Evolutionary conservation across 2,888 invertebrate species (phyloP).

Genomic region (Drosophila ustulata): DNA sequence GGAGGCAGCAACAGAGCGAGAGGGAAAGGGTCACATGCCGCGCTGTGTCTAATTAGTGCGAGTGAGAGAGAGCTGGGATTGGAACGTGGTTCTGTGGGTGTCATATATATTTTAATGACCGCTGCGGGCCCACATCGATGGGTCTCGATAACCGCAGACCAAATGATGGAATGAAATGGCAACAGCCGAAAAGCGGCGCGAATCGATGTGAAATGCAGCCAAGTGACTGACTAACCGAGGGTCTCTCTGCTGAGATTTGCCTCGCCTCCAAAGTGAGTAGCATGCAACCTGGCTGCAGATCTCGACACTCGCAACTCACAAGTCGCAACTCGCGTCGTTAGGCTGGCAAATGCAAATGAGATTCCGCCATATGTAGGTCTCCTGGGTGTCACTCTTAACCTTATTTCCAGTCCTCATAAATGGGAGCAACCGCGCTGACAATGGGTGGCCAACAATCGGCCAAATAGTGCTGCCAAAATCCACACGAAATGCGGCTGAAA

Average conservation of each 20-base stretch:
- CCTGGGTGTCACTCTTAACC: constrained; percentile 80
- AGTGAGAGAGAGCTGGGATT: constrained; percentile 21
- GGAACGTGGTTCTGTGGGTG: constrained; percentile 67
- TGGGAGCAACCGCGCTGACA: constrained; percentile 59
- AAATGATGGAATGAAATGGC: constrained; percentile 65
- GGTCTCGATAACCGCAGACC: constrained; percentile 58
- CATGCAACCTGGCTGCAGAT: constrained; percentile 28
- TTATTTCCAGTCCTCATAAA: constrained; percentile 72
- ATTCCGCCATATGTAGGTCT: constrained; percentile 75
- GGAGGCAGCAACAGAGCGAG: constrained; percentile 33
- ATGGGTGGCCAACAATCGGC: constrained; percentile 20
- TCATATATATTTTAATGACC: constrained; percentile 78
- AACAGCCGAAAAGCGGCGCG: constrained; percentile 65
- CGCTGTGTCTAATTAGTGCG: constrained; percentile 1
- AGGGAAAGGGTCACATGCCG: constrained; percentile 12
- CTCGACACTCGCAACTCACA: constrained; percentile 8
- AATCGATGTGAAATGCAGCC: constrained; percentile 76
- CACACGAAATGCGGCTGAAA: background rate
- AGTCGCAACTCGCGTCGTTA: constrained; percentile 58
- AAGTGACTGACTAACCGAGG: constrained; percentile 38
- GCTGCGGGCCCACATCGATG: constrained; percentile 23
- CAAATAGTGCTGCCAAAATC: constrained; percentile 1
- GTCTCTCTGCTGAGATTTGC: constrained; percentile 41
- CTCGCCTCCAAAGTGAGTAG: constrained; percentile 38
- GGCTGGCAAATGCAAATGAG: constrained; percentile 76